Evolutionary conservation across 1,140 invertebrate genomes (phyloP).

Genomic region (Neuroterus valhalla): DNA sequence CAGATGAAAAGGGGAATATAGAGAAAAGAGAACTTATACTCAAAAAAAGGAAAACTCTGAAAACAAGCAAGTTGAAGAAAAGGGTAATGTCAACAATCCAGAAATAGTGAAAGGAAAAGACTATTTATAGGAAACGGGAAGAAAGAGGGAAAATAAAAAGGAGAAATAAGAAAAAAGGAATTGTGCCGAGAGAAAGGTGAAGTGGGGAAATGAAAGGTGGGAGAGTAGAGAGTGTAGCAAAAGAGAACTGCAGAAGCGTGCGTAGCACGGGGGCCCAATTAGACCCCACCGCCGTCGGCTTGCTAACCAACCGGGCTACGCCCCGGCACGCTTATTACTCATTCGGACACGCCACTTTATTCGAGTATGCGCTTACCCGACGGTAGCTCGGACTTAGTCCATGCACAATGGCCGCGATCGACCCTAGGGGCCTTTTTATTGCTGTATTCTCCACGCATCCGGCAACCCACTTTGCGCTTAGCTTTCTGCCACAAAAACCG

Average conservation of each 20-base stretch:
- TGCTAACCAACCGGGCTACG: conserved; percentile 68
- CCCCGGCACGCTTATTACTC: conserved; percentile 70
- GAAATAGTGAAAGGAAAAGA: conserved; percentile 15
- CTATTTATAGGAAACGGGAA: conserved; percentile 13
- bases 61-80: neutral
- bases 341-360: conserved; percentile 71
- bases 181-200: conserved; percentile 31
- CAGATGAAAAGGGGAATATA: too few species aligned
- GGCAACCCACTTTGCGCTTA: conserved; percentile 14
- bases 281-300: conserved; percentile 67
- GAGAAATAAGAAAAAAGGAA: conserved; percentile 4
- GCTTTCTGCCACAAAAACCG: neutral
- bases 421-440: conserved; percentile 50
- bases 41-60: too few species aligned
- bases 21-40: too few species aligned
- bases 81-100: neutral
- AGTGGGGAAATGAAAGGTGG: conserved; percentile 17
- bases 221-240: conserved; percentile 34
- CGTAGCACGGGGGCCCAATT: conserved; percentile 70
- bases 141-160: neutral
- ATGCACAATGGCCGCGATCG: conserved; percentile 45
- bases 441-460: conserved; percentile 12
- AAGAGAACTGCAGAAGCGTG: conserved; percentile 49
- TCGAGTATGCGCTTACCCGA: conserved; percentile 53
- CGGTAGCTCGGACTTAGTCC: conserved; percentile 52